phyloP scores from a whole-genome alignment of 2,113 vertebrate genomes.

The Sturnus vulgaris region DNA sequence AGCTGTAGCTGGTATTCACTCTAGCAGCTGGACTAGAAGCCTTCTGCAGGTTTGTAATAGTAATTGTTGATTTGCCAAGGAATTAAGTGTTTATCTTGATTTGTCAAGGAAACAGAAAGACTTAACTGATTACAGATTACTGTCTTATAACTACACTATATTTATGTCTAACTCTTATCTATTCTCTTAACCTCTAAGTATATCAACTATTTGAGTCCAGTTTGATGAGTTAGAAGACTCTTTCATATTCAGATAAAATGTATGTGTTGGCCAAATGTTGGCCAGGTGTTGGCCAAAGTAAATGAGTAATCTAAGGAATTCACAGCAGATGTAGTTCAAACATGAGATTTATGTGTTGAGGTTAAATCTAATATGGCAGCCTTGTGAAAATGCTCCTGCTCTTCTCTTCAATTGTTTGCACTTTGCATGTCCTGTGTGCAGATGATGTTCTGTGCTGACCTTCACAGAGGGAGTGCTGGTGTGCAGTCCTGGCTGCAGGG shows the following conservation, averaged over 20 bases:
- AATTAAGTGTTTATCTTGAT: background rate
- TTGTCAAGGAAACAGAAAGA: background rate
- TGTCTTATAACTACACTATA: background rate
- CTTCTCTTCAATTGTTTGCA: background rate
- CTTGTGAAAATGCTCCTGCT: background rate
- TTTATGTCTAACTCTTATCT: background rate
- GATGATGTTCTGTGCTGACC: background rate
- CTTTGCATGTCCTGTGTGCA: background rate
- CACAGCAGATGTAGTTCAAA: background rate
- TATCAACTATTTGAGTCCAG: background rate
- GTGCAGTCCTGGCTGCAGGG: background rate
- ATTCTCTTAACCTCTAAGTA: background rate
- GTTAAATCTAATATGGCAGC: background rate
- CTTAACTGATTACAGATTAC: background rate
- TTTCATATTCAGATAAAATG: background rate
- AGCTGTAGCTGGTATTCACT: background rate
- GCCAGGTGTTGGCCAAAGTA: background rate
- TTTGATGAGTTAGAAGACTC: background rate
- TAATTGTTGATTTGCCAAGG: background rate
- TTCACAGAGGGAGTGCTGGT: background rate
- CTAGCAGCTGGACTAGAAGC: background rate
- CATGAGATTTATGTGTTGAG: background rate
- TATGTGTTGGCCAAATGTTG: background rate
- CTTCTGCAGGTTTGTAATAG: background rate
- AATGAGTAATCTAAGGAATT: background rate